These are phyloP conservation scores for Drosophila nr. medialis DNA, from an alignment of 2,888 invertebrate genomes.

Conservation along the genomic window DNA sequence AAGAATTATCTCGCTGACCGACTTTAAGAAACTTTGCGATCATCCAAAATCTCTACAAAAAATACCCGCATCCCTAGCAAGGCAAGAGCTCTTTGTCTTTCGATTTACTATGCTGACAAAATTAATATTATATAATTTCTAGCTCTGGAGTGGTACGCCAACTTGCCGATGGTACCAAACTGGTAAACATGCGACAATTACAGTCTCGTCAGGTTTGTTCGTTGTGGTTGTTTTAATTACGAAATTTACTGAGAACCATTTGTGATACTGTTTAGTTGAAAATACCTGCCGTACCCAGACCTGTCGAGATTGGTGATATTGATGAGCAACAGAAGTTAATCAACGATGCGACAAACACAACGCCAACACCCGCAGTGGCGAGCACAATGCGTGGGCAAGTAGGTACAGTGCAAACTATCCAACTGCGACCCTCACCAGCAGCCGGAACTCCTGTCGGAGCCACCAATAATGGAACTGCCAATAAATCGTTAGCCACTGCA, in stretches of 20 bases:
- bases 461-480: constrained; percentile 54
- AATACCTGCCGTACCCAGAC: constrained; percentile 47
- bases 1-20: constrained; percentile 83
- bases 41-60: constrained; percentile 80
- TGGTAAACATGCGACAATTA: constrained; percentile 72
- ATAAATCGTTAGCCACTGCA: constrained; percentile 34
- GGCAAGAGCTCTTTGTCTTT: constrained; percentile 55
- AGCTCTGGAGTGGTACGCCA: constrained; percentile 79
- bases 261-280: constrained; percentile 46
- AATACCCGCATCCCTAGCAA: constrained; percentile 76
- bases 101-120: neutral
- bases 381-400: constrained; percentile 72
- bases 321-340: constrained; percentile 51
- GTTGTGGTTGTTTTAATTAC: neutral
- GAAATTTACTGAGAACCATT: neutral
- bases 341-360: constrained; percentile 31
- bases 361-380: constrained; percentile 39
- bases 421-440: constrained; percentile 58
- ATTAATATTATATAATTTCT: neutral
- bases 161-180: constrained; percentile 68
- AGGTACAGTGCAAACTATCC: constrained; percentile 73
- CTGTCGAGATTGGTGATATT: constrained; percentile 33
- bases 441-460: constrained; percentile 26
- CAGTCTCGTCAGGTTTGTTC: constrained; percentile 70
- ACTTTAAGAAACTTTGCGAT: constrained; percentile 83